Conservation (phyloP, 2,888 invertebrate genomes). For the Escarpia spicata region DNA sequence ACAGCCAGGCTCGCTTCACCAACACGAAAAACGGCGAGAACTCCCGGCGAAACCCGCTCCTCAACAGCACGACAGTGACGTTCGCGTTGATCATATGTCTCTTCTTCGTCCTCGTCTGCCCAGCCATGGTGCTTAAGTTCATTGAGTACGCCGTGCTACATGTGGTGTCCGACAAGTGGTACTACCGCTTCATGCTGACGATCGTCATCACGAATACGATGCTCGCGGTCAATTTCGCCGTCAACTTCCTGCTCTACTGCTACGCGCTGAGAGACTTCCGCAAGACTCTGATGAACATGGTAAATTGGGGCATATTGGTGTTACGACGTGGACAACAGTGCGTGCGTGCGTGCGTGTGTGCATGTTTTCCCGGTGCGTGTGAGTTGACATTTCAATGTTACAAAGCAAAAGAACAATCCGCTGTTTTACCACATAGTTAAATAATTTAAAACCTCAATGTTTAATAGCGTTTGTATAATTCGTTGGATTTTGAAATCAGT, state of each 20-base stretch:
- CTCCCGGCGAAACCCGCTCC: neutral
- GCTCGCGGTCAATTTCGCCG: constrained; percentile 21
- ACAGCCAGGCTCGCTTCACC: neutral
- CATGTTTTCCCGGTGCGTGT: too few relatives aligned
- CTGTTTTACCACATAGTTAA: too few relatives aligned
- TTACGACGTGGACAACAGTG: neutral
- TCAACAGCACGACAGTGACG: constrained; percentile 19
- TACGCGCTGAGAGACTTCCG: constrained; percentile 26
- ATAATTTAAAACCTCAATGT: too few relatives aligned
- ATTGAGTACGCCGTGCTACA: neutral
- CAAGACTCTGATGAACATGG: constrained; percentile 7
- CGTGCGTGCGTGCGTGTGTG: too few relatives aligned
- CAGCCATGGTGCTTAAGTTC: constrained; percentile 20
- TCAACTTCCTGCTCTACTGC: constrained; percentile 25
- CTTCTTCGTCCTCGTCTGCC: constrained; percentile 22
- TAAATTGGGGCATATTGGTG: neutral
- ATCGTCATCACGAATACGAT: constrained; percentile 20
- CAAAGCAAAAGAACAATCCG: too few relatives aligned
- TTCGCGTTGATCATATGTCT: constrained; percentile 20
- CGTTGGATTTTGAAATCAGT: too few relatives aligned
- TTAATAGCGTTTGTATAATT: too few relatives aligned
- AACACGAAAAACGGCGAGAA: neutral
- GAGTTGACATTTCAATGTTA: too few relatives aligned
- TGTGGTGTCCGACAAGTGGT: neutral
- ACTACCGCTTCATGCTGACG: constrained; percentile 2